These are phyloP conservation scores for Agriotes lineatus DNA, from an alignment of 2,888 invertebrate genomes.

Conservation along the genomic window DNA sequence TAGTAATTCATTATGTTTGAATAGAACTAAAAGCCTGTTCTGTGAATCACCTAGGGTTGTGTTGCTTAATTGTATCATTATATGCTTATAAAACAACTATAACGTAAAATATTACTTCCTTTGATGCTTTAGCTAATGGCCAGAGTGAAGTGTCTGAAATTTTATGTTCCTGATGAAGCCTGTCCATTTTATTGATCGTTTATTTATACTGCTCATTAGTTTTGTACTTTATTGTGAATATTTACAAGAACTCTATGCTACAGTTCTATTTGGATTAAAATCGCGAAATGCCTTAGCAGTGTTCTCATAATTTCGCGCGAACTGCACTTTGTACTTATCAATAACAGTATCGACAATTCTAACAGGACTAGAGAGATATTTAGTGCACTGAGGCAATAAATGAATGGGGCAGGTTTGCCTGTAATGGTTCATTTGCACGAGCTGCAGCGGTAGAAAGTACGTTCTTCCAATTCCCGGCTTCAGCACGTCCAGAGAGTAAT, in stretches of 20 bases:
- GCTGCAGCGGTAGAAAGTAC: slow-evolving; percentile 71
- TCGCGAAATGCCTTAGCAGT: not conserved
- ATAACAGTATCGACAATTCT: slow-evolving; percentile 55
- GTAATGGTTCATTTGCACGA: slow-evolving; percentile 78
- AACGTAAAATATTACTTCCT: no score
- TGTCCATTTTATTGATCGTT: no score
- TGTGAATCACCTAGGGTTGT: no score
- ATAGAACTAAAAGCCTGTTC: no score
- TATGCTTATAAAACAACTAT: no score
- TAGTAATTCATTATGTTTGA: no score
- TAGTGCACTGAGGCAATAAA: slow-evolving; percentile 61
- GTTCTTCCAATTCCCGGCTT: slow-evolving; percentile 69
- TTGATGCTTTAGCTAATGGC: no score
- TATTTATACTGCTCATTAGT: no score
- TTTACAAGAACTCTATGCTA: not conserved
- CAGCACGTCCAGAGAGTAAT: slow-evolving; percentile 76
- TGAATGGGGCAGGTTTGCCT: slow-evolving; percentile 65
- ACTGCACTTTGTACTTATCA: slow-evolving; percentile 54
- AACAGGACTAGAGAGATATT: slow-evolving; percentile 57
- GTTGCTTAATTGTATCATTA: no score
- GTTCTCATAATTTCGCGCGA: slow-evolving; percentile 47
- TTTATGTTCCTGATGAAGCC: no score
- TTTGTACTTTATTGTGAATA: no score
- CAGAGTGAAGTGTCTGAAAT: no score
- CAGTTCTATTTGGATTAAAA: not conserved